Conservation (phyloP, 2,888 invertebrate species). For the Apotomis capreana region DNA sequence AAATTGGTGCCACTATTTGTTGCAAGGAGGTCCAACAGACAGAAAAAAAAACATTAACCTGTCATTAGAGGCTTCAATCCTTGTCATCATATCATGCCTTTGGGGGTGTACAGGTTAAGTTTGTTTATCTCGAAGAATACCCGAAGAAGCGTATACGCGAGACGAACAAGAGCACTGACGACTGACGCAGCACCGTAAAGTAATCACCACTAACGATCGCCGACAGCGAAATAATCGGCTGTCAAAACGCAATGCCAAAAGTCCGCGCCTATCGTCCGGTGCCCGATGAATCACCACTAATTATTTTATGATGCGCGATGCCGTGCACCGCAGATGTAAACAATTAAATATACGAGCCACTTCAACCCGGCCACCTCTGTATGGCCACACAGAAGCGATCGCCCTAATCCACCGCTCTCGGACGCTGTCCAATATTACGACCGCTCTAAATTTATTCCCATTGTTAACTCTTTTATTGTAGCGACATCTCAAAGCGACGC, state of each 20-base stretch:
- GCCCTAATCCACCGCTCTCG: constrained; percentile 48
- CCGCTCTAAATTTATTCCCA: constrained; percentile 67
- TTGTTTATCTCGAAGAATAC: not conserved
- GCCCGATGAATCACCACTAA: constrained; percentile 75
- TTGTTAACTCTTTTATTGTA: constrained; percentile 72
- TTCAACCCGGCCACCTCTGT: constrained; percentile 45
- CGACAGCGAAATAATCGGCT: constrained; percentile 79
- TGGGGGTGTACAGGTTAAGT: too few relatives aligned
- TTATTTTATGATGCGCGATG: constrained; percentile 71
- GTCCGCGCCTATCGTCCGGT: constrained; percentile 65
- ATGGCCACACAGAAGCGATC: constrained; percentile 51
- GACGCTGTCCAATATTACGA: constrained; percentile 66
- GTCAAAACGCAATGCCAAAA: constrained; percentile 80
- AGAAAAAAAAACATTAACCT: too few relatives aligned
- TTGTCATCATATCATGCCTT: not conserved
- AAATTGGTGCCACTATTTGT: too few relatives aligned
- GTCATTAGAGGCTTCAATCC: too few relatives aligned
- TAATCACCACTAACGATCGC: constrained; percentile 69
- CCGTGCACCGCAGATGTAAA: constrained; percentile 55
- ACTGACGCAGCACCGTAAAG: constrained; percentile 64
- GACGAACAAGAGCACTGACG: constrained; percentile 50
- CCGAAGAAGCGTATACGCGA: not conserved
- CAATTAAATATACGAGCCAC: constrained; percentile 55
- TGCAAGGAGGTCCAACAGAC: too few relatives aligned
- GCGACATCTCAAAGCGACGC: constrained; percentile 60